phyloP scores from a whole-genome alignment of 92 coral and sea anemone species.

The Parazoanthus swiftii region DNA sequence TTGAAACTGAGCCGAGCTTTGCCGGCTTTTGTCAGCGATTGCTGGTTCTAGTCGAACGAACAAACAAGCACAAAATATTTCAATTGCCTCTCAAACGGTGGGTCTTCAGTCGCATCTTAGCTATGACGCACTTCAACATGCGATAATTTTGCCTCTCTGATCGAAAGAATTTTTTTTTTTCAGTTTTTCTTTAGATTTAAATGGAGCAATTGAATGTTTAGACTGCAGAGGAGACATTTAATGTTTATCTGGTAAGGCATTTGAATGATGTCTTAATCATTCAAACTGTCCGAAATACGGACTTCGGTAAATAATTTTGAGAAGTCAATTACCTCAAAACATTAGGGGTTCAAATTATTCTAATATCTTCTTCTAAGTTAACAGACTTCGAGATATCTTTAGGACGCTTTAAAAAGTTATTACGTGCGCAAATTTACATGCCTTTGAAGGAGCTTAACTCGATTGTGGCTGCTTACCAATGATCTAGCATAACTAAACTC shows the following conservation, averaged over 20 bases:
- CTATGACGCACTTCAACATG: background rate
- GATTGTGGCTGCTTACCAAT: background rate
- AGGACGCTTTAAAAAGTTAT: background rate
- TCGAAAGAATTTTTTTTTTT: background rate
- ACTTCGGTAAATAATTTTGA: conserved; percentile 6
- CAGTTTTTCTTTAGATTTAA: background rate
- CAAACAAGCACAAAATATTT: conserved; percentile 29
- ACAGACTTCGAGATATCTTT: background rate
- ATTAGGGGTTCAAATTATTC: background rate
- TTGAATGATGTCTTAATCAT: conserved; percentile 2
- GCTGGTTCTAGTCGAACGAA: background rate
- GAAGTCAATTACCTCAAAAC: conserved; percentile 14
- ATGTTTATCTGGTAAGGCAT: background rate
- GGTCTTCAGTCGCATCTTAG: background rate
- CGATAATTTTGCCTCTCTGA: background rate
- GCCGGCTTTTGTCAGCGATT: background rate
- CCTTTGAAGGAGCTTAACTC: background rate
- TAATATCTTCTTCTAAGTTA: background rate
- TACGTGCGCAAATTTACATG: background rate
- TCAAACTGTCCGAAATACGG: conserved; percentile 31
- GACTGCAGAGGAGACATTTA: background rate
- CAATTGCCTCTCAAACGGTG: conserved; percentile 7
- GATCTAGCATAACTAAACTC: background rate
- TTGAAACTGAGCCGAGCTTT: background rate
- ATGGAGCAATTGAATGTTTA: background rate